These are phyloP conservation scores for Mesocentrotus franciscanus DNA, from an alignment of 53 echinoderm and acorn worm species.

Conservation along the genomic window DNA sequence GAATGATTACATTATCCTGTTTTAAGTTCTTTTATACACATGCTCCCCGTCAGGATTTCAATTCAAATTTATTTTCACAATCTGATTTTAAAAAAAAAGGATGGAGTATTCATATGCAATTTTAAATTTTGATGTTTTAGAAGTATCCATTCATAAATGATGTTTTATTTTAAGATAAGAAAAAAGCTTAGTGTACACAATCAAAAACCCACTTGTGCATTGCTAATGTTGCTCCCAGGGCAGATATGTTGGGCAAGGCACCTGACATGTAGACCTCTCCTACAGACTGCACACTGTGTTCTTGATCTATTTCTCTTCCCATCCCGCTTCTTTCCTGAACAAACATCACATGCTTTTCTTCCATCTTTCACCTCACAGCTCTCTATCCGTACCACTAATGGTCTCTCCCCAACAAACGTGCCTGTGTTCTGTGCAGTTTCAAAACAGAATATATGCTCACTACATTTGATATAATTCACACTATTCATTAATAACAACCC, in stretches of 20 bases:
- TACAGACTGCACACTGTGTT: conserved; percentile 52
- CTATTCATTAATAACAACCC: no score
- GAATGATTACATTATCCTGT: no score
- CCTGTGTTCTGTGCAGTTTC: conserved; percentile 40
- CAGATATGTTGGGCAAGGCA: conserved; percentile 58
- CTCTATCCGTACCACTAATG: conserved; percentile 11
- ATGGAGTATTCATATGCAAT: not conserved
- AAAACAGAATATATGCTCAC: not conserved
- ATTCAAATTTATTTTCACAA: no score
- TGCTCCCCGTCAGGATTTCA: no score
- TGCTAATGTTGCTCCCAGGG: not conserved
- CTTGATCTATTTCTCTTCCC: conserved; percentile 51
- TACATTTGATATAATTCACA: no score
- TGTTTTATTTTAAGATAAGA: not conserved
- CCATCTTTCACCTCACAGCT: conserved; percentile 32
- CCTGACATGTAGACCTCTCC: conserved; percentile 43
- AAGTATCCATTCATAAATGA: not conserved
- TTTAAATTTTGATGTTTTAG: not conserved
- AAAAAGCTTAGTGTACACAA: not conserved
- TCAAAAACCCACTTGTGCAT: not conserved
- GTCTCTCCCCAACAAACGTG: conserved; percentile 59
- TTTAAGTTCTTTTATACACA: no score
- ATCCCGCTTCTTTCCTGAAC: conserved; percentile 24
- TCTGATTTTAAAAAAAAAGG: no score
- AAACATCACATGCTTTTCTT: conserved; percentile 55